Evolutionary conservation across 2,113 vertebrate genomes (phyloP).

Genomic region (Trematocara marginatum): DNA sequence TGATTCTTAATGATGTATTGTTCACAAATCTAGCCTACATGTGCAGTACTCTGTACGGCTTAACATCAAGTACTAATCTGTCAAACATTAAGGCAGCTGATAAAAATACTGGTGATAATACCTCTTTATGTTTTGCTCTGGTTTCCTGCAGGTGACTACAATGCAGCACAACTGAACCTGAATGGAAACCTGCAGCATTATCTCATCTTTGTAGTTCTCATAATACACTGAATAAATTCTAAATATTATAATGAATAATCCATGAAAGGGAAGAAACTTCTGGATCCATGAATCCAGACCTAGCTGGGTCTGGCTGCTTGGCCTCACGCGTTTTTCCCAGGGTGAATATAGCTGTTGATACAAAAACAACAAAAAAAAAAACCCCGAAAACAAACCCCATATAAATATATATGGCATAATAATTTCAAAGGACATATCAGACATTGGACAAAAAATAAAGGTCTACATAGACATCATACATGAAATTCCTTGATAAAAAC

Average conservation of each 20-base stretch:
- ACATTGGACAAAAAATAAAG: not conserved
- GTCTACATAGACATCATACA: not conserved
- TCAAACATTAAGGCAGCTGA: not conserved
- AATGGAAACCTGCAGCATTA: not conserved
- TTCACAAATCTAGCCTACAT: not conserved
- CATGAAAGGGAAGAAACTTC: not conserved
- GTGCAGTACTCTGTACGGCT: not conserved
- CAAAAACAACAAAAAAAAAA: not conserved
- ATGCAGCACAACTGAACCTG: not conserved
- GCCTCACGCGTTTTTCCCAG: fast-evolving
- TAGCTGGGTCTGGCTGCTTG: not conserved
- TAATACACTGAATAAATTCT: not conserved
- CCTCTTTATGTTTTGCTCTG: not conserved
- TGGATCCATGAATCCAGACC: not conserved
- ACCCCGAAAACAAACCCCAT: not conserved
- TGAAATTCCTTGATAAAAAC: not conserved
- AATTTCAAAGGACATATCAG: not conserved
- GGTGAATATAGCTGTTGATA: not conserved
- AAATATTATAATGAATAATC: not conserved
- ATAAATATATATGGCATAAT: not conserved
- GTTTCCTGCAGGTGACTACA: fast-evolving
- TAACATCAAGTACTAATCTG: not conserved
- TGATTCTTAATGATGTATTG: not conserved
- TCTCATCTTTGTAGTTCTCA: not conserved
- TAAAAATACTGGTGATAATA: not conserved